phyloP scores from a whole-genome alignment of 2,888 invertebrate species.

The Unio delphinus region DNA sequence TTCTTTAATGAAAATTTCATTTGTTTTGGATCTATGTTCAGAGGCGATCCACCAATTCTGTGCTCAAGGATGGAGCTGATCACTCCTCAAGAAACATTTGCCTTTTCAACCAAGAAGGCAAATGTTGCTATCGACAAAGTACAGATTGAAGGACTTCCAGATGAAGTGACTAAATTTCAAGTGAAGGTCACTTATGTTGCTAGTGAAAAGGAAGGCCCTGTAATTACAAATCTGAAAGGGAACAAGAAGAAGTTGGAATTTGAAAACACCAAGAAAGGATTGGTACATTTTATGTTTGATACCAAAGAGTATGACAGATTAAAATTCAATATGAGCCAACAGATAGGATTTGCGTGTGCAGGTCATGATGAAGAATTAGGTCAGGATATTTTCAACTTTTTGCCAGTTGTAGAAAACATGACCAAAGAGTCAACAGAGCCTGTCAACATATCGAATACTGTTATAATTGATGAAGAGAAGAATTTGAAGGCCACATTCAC shows the following conservation, averaged over 20 bases:
- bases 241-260: conserved; percentile 44
- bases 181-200: conserved; percentile 48
- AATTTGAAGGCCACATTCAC: conserved; percentile 44
- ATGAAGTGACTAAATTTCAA: conserved; percentile 54
- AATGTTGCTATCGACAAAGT: conserved; percentile 46
- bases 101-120: conserved; percentile 61
- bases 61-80: conserved; percentile 69
- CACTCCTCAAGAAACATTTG: conserved; percentile 55
- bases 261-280: conserved; percentile 58
- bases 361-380: conserved; percentile 43
- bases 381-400: conserved; percentile 38
- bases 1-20: conserved; percentile 71
- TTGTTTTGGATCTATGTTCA: conserved; percentile 72
- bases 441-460: conserved; percentile 30
- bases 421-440: conserved; percentile 24
- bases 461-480: conserved; percentile 41
- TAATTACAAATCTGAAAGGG: conserved; percentile 39
- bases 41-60: conserved; percentile 70
- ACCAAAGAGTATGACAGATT: conserved; percentile 67
- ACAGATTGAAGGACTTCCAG: conserved; percentile 47
- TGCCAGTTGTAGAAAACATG: conserved; percentile 39
- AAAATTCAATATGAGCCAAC: conserved; percentile 59
- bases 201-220: conserved; percentile 43
- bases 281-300: conserved; percentile 64
- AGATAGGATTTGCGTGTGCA: conserved; percentile 69